Evolutionary conservation across 2,888 invertebrate species (phyloP), one percentile per base, ranked within the genome.

Genomic region (Trilocha varians): DNA sequence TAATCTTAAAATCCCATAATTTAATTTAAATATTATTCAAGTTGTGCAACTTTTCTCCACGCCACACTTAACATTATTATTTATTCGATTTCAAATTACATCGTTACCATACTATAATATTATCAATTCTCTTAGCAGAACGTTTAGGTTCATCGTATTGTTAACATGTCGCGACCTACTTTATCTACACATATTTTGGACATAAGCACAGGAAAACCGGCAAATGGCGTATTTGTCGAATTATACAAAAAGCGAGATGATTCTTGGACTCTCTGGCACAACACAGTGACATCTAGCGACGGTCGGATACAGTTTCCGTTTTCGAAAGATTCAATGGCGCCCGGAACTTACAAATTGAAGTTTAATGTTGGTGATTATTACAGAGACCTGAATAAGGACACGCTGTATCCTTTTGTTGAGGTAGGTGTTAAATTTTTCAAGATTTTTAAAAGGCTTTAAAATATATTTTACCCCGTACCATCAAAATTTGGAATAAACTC

Each of bases 181-280:
- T 84, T 95, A 52, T 91, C 93, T 0, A 91, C 93, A 0, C 92
- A 94, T 65, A 91, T 94, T 0, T 69, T 93, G 46, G 94, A 95
- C 54, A 91, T 90, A 1, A 87, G 91, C 0, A 87, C 87, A 36
- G 95, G 95, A 0, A 65, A 70, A 36, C 91, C 94, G 0, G 91
- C 91, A 0, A 70, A 72, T 1, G 91, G 91, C 1, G 59, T 94
- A 1, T 88, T 88, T 59, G 90, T 93, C 2, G 90, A 90, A 43
- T 70, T 94, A 5, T 91, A 89, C 56, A 91, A 91, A 65, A 76
- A 90, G 18, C 87, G 88, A 42, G 88, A 89, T 33, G 88, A 89
- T 0, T 68, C 87, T 18, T 94, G 94, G 93, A 88, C 88, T 0
- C 84, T 88, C 44, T 85, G 93, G 59, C 91, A 90, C 58, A 89